A percentile compares a stretch with the other conserved stretches of the same genome.
phyloP scores from a whole-genome alignment of 2,888 invertebrate genomes.

The Augiades crinisus region DNA sequence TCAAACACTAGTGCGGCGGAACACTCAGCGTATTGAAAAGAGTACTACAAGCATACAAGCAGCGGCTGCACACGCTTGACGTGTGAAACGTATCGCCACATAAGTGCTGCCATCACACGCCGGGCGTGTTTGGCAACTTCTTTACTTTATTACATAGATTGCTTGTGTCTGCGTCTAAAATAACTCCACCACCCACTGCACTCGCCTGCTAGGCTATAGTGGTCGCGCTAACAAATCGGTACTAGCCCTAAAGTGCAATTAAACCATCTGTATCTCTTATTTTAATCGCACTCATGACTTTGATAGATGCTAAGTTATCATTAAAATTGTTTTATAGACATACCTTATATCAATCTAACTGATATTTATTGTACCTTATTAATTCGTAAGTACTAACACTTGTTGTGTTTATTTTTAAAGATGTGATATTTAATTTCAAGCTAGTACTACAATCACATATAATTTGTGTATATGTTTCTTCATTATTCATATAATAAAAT shows the following conservation, averaged over 20 bases:
- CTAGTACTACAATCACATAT: neutral
- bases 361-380: slow-evolving; percentile 5
- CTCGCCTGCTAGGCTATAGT: slow-evolving; percentile 3
- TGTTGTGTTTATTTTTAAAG: neutral
- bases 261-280: slow-evolving; percentile 19
- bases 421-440: neutral
- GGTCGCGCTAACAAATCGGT: slow-evolving; percentile 9
- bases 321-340: slow-evolving; percentile 5
- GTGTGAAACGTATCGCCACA: no score
- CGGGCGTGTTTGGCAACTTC: no score
- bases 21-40: no score
- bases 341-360: neutral
- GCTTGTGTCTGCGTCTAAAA: slow-evolving; percentile 3
- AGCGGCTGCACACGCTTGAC: no score
- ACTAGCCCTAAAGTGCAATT: slow-evolving; percentile 19
- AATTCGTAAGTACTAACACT: slow-evolving; percentile 2
- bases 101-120: no score
- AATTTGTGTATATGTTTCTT: neutral
- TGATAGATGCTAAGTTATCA: slow-evolving; percentile 15
- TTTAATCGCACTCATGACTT: slow-evolving; percentile 16
- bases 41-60: no score
- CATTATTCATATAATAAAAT: neutral
- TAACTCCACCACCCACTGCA: slow-evolving; percentile 2
- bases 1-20: no score
- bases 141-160: slow-evolving; percentile 20